Base-by-base conservation (phyloP, 2,113 vertebrate genomes). In the Callionymus lyra region DNA sequence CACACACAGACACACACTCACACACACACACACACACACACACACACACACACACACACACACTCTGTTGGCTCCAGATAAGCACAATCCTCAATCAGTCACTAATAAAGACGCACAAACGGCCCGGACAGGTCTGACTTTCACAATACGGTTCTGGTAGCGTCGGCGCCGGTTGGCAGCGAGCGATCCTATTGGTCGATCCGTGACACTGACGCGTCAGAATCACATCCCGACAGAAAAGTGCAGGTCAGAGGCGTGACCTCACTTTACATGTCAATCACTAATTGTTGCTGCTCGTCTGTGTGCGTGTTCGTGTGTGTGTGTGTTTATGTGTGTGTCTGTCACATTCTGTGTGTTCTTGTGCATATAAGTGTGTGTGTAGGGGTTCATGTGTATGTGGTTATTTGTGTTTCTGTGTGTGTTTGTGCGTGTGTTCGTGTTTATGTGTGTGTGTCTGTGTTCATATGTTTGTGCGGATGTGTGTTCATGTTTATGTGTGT, bases 41-140 rank as follows among this genome's bases (percentile, higher is more conserved):
- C n/a, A n/a, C n/a, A 58, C 31, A 53, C 43, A 59, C 47, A 47
- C 12, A 40, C 39, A 44, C 57, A 53, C 21, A 49, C 41, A 57
- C 34, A 40, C 42, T 60, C 75, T 79, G 77, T 32, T 53, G 55
- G 46, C 27, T 52, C 43, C 51, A 63, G 85, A 85, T 86, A 85
- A 86, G 77, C 44, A 38, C 53, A 55, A 62, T 60, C 68, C 69
- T 68, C 74, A 68, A 63, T 78, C 68, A 76, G 70, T 70, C 51
- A 31, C 72, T 62, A 82, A 77, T 61, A 74, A 59, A 78, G 69
- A 76, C 64, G 37, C 63, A 50, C 44, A 47, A 68, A 72, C 56
- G 47, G 9, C 32, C 58, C 12, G 44, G 67, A 64, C 79, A 65
- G 78, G 63, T 68, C 51, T 55, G 54, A 50, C 68, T 67, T 76